phyloP scores from a whole-genome alignment of 1,140 invertebrate species.

The Heliconius nattereri region DNA sequence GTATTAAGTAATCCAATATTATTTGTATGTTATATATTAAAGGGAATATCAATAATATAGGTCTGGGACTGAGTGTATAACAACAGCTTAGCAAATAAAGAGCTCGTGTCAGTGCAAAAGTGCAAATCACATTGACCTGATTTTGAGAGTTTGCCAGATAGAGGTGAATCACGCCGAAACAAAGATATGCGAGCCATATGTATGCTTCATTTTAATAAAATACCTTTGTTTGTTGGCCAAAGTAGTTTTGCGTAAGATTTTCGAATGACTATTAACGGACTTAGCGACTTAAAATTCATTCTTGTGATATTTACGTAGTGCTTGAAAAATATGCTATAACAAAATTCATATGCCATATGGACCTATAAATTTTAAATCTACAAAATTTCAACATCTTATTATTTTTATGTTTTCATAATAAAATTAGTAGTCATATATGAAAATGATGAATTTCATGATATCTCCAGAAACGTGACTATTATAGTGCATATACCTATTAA shows the following conservation, averaged over 20 bases:
- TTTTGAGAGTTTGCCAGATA: constrained; percentile 2
- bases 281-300: too few relatives aligned
- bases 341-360: too few relatives aligned
- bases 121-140: constrained; percentile 12
- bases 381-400: background rate
- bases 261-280: background rate
- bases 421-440: background rate
- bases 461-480: background rate
- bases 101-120: constrained; percentile 2
- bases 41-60: background rate
- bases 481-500: background rate
- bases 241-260: background rate
- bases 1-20: background rate
- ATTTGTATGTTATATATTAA: background rate
- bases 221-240: background rate
- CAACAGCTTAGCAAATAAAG: constrained; percentile 12
- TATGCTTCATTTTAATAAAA: background rate
- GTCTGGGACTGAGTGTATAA: background rate
- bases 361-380: too few relatives aligned
- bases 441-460: background rate
- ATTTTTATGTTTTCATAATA: too few relatives aligned
- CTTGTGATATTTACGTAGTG: too few relatives aligned
- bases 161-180: constrained; percentile 13
- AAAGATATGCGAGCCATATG: background rate
- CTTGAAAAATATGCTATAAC: too few relatives aligned